A percentile compares a stretch with the other conserved stretches of the same genome.
Conservation (phyloP, 2,797 vertebrate species). For the Vipera latastei region DNA sequence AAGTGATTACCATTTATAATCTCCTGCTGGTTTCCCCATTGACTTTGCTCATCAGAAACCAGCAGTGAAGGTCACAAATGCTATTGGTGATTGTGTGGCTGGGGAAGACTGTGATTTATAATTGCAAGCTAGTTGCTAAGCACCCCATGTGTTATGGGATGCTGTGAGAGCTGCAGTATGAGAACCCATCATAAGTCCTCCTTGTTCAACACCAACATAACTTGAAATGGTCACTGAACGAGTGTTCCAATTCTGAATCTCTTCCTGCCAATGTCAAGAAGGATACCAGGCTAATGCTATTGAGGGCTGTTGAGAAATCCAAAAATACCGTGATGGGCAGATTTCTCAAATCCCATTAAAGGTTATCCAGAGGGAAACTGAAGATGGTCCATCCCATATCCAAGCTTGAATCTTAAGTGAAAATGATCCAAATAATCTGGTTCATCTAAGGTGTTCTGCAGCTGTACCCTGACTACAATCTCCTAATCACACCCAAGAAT, state of each 20-base stretch:
- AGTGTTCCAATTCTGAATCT: background rate
- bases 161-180: background rate
- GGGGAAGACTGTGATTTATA: background rate
- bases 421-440: background rate
- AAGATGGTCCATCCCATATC: background rate
- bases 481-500: background rate
- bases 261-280: background rate
- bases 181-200: background rate
- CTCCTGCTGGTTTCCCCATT: background rate
- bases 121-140: background rate
- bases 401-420: background rate
- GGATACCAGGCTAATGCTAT: background rate
- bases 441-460: background rate
- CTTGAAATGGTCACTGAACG: background rate
- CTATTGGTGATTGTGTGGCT: background rate
- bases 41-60: background rate
- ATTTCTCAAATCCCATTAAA: background rate
- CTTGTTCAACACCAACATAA: background rate
- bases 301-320: background rate
- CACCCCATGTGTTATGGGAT: background rate
- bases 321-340: background rate
- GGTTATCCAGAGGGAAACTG: background rate
- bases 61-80: background rate
- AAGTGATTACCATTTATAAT: background rate
- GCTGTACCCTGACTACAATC: background rate